phyloP scores from a whole-genome alignment of 1,140 invertebrate genomes.

The Drosophila lacteicornis region DNA sequence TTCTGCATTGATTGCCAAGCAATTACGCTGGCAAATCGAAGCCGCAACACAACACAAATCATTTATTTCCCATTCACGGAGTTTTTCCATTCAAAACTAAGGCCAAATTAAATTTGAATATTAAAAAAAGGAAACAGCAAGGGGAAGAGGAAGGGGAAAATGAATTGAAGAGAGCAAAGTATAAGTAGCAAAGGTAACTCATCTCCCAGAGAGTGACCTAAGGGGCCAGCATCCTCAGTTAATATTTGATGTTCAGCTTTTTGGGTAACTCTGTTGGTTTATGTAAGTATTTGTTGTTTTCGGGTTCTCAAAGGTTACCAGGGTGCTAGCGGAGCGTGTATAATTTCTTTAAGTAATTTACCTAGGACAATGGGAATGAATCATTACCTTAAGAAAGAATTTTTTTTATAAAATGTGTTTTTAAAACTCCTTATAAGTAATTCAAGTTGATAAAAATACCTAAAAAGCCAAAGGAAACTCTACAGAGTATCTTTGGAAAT shows the following conservation, averaged over 20 bases:
- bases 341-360: slow-evolving; percentile 1
- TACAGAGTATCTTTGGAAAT: too few species aligned
- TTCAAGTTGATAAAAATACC: too few species aligned
- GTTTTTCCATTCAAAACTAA: slow-evolving; percentile 10
- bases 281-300: not conserved
- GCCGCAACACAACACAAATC: slow-evolving; percentile 17
- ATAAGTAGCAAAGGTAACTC: slow-evolving; percentile 21
- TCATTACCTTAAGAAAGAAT: too few species aligned
- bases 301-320: not conserved
- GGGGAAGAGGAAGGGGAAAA: not conserved
- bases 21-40: slow-evolving; percentile 16
- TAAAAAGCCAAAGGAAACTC: too few species aligned
- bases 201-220: slow-evolving; percentile 10
- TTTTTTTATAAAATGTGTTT: too few species aligned
- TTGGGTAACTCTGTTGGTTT: not conserved
- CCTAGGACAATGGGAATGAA: too few species aligned
- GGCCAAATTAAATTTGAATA: slow-evolving; percentile 23
- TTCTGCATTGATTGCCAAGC: slow-evolving; percentile 10
- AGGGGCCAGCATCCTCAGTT: slow-evolving; percentile 20
- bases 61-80: slow-evolving; percentile 6
- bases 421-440: too few species aligned
- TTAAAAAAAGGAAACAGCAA: not conserved
- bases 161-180: slow-evolving; percentile 4
- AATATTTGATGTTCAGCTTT: slow-evolving; percentile 41
- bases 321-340: too few species aligned